A percentile compares a stretch with the other conserved stretches of the same genome.
Evolutionary conservation across 2,113 vertebrate species (phyloP).

Genomic region (Ivindomyrus marchei): DNA sequence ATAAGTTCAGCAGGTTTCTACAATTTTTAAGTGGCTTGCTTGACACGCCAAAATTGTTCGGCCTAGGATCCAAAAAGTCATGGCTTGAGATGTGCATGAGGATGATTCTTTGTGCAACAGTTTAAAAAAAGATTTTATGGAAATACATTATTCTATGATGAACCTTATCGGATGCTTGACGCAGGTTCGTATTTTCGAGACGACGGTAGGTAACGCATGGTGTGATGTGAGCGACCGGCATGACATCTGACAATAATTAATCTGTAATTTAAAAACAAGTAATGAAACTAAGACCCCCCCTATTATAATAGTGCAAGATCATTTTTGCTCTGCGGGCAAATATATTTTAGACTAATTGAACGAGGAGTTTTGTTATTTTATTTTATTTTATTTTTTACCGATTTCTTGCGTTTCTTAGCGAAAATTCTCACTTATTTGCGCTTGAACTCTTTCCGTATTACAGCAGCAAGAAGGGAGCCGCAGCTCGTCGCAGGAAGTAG

Average conservation of each 20-base stretch:
- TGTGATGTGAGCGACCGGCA: constrained; percentile 1
- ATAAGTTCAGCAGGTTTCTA: background rate
- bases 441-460: constrained; percentile 37
- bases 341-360: background rate
- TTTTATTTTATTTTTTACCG: background rate
- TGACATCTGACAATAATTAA: background rate
- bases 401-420: background rate
- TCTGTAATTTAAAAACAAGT: background rate
- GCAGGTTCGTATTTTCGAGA: background rate
- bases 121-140: background rate
- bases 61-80: background rate
- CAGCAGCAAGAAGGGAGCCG: constrained; percentile 92
- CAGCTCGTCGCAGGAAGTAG: constrained; percentile 90
- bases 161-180: background rate
- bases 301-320: background rate
- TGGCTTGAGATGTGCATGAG: background rate
- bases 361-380: background rate
- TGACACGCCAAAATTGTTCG: background rate
- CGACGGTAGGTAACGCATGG: constrained; percentile 15
- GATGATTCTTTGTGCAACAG: background rate
- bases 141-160: background rate
- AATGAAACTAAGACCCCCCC: background rate
- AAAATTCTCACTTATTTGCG: constrained; percentile 5
- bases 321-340: background rate
- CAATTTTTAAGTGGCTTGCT: background rate